Percentiles rank a stretch among this genome's conserved stretches.
phyloP scores from a whole-genome alignment of 30 jellyfish, hydroid and myxozoan species.

The Haliclystus octoradiatus region DNA sequence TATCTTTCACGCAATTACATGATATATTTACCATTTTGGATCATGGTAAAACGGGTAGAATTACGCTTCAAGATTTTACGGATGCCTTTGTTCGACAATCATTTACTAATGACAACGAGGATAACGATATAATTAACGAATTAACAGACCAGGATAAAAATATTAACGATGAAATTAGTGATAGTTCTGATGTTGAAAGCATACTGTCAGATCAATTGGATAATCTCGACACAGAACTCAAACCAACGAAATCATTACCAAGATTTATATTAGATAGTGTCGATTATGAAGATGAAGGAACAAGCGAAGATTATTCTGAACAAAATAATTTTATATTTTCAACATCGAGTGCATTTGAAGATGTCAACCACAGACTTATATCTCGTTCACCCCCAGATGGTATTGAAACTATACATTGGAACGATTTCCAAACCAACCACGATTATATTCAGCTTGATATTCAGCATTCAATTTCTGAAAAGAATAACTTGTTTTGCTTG shows the following conservation, averaged over 20 bases:
- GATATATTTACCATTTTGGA: slow-evolving; percentile 39
- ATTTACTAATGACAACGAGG: not conserved
- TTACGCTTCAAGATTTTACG: slow-evolving; percentile 36
- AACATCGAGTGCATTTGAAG: not conserved
- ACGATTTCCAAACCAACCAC: not conserved
- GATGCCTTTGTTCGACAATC: slow-evolving; percentile 32
- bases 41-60: slow-evolving; percentile 40
- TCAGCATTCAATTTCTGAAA: not conserved
- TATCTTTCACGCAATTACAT: slow-evolving; percentile 31
- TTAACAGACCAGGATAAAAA: slow-evolving; percentile 9
- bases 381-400: slow-evolving; percentile 64
- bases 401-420: slow-evolving; percentile 5
- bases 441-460: not conserved
- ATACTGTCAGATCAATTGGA: not conserved
- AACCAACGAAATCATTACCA: no score
- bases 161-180: not conserved
- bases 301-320: not conserved
- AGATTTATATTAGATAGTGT: not conserved
- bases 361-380: not conserved
- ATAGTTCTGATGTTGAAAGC: not conserved
- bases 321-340: not conserved
- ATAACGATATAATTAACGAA: not conserved
- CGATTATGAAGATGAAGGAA: not conserved
- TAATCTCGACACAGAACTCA: not conserved
- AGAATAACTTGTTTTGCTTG: not conserved